Percentiles rank a stretch among this genome's conserved stretches.
Conservation (phyloP, 2,888 invertebrate genomes). For the Rambutsinella grinnellia region DNA sequence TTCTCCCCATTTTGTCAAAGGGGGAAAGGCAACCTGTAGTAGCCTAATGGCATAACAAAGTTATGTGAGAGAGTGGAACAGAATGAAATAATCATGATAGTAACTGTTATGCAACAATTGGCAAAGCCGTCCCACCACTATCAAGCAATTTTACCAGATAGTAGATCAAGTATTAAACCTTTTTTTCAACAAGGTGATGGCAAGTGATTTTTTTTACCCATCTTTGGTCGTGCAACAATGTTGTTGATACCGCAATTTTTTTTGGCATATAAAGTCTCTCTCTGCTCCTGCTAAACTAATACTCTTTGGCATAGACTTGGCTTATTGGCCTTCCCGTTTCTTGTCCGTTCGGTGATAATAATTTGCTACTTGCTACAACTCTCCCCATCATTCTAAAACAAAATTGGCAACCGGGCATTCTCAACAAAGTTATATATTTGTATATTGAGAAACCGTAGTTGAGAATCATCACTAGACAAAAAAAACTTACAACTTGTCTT, state of each 20-base stretch:
- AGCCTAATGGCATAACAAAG: no score
- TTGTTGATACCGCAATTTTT: background rate
- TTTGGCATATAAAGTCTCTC: slow-evolving; percentile 8
- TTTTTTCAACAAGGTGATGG: background rate
- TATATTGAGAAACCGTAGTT: background rate
- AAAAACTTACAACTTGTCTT: slow-evolving; percentile 39
- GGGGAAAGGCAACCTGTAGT: no score
- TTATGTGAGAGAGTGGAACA: slow-evolving; percentile 33
- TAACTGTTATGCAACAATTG: slow-evolving; percentile 51
- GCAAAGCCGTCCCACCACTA: slow-evolving; percentile 24
- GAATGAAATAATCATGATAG: slow-evolving; percentile 30
- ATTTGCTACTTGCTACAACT: slow-evolving; percentile 39
- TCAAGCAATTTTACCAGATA: background rate
- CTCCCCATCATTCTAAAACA: background rate
- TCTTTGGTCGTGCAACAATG: slow-evolving; percentile 10
- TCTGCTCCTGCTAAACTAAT: slow-evolving; percentile 25
- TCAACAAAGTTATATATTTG: slow-evolving; percentile 12
- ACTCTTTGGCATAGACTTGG: slow-evolving; percentile 26
- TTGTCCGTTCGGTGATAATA: slow-evolving; percentile 14
- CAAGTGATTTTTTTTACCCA: background rate
- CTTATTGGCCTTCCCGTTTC: slow-evolving; percentile 53
- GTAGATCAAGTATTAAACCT: background rate
- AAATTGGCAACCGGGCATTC: slow-evolving; percentile 46
- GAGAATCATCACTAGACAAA: background rate
- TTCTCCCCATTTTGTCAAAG: no score